Percentiles rank a stretch among this genome's conserved stretches.
Evolutionary conservation across 1,140 invertebrate species (phyloP).

Genomic region (Drosophila ficusphila): DNA sequence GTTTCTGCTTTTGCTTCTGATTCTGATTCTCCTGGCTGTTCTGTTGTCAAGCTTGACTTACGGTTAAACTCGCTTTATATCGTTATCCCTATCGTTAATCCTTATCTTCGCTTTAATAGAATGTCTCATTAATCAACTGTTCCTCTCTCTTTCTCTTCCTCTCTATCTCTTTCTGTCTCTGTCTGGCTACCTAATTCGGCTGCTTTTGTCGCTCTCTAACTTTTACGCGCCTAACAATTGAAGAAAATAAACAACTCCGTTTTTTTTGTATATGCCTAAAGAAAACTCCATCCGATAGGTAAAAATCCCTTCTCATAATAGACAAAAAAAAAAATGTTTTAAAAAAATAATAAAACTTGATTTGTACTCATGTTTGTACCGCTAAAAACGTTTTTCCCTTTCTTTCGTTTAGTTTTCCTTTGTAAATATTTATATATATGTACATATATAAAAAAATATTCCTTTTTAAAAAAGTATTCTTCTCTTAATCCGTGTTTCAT

Average conservation of each 20-base stretch:
- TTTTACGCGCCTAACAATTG: conserved; percentile 60
- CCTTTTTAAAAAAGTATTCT: conserved; percentile 65
- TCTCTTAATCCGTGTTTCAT: conserved; percentile 13
- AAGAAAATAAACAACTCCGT: conserved; percentile 54
- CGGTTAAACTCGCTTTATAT: conserved; percentile 62
- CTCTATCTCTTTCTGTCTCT: conserved; percentile 6
- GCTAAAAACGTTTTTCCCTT: conserved; percentile 65
- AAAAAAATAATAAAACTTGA: conserved; percentile 57
- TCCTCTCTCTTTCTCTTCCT: conserved; percentile 7
- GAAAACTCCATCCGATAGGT: conserved; percentile 39
- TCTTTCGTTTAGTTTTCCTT: conserved; percentile 25
- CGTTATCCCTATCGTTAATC: conserved; percentile 50
- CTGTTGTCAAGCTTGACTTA: conserved; percentile 41
- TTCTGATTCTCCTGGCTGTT: conserved; percentile 5
- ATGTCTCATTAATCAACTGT: conserved; percentile 42
- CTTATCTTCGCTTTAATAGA: conserved; percentile 49
- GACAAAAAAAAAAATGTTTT: conserved; percentile 46
- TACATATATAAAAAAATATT: conserved; percentile 73
- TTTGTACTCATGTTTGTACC: conserved; percentile 79
- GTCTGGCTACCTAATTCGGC: not conserved
- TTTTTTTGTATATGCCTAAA: conserved; percentile 39
- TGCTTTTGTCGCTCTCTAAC: conserved; percentile 2
- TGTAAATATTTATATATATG: conserved; percentile 76
- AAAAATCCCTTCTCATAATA: conserved; percentile 53
- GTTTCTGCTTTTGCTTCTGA: conserved; percentile 4